A percentile compares a stretch with the other conserved stretches of the same genome.
phyloP scores from a whole-genome alignment of 35 echinoderm and acorn worm species.

The Lytechinus variegatus region DNA sequence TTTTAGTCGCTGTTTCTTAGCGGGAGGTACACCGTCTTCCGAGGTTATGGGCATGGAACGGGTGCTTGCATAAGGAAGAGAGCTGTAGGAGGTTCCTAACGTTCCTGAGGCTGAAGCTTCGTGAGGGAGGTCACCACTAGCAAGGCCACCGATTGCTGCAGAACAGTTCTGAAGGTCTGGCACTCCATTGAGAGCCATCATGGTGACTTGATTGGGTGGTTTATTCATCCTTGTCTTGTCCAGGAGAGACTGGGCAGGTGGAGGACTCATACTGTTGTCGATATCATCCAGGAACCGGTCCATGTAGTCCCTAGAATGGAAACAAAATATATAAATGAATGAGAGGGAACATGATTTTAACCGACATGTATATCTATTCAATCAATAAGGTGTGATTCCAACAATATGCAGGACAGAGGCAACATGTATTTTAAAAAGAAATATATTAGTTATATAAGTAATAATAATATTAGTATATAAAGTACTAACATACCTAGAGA shows the following conservation, averaged over 20 bases:
- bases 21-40: constrained; percentile 48
- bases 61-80: constrained; percentile 27
- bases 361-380: background rate
- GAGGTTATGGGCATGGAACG: background rate
- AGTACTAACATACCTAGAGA: no score
- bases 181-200: constrained; percentile 65
- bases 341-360: background rate
- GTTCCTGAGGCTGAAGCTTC: constrained; percentile 58
- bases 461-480: no score
- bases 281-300: constrained; percentile 94
- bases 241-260: constrained; percentile 80
- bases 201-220: constrained; percentile 33
- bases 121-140: constrained; percentile 77
- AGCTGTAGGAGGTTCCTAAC: background rate
- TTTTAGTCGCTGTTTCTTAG: constrained; percentile 68
- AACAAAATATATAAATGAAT: background rate
- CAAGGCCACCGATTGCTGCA: constrained; percentile 75
- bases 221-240: constrained; percentile 75
- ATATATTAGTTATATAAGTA: no score
- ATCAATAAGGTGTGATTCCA: no score
- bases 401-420: no score
- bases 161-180: constrained; percentile 75
- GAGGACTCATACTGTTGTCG: constrained; percentile 85
- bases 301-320: constrained; percentile 86
- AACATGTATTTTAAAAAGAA: no score